A percentile compares a stretch with the other conserved stretches of the same genome.
Conservation (phyloP, 1,140 invertebrate species). For the Meloidogyne chitwoodi region DNA sequence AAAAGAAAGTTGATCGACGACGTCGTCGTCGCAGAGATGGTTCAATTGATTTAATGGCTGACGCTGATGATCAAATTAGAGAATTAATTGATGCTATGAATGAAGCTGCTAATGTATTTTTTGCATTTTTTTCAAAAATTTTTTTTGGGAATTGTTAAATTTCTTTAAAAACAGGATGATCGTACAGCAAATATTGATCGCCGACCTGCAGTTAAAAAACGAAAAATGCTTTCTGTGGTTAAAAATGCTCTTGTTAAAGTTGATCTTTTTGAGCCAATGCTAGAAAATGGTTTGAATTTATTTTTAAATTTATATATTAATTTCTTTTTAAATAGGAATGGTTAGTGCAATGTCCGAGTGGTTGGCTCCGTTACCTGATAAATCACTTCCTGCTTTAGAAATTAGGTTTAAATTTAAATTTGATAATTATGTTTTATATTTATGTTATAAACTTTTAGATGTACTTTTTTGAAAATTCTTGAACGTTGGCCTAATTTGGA, state of each 20-base stretch:
- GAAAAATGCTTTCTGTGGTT: conserved; percentile 48
- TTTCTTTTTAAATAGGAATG: conserved; percentile 25
- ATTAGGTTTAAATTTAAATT: conserved; percentile 64
- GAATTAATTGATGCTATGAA: conserved; percentile 49
- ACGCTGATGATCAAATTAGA: conserved; percentile 51
- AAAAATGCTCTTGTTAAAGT: conserved; percentile 38
- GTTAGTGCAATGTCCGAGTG: conserved; percentile 53
- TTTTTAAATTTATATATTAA: background rate
- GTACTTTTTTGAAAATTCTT: conserved; percentile 76
- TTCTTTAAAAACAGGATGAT: conserved; percentile 39
- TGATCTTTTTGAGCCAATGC: conserved; percentile 53
- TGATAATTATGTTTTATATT: conserved; percentile 58
- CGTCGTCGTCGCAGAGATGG: conserved; percentile 31
- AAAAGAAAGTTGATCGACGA: conserved; percentile 39
- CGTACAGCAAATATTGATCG: conserved; percentile 48
- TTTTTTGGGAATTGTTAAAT: no score
- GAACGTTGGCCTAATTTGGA: conserved; percentile 43
- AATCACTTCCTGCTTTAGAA: conserved; percentile 83
- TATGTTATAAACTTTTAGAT: conserved; percentile 67
- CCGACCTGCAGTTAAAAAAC: conserved; percentile 51
- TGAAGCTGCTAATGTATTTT: conserved; percentile 45
- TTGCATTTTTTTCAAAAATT: background rate
- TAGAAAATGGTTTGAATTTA: conserved; percentile 43
- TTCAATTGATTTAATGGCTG: conserved; percentile 53
- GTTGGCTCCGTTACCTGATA: conserved; percentile 89